phyloP scores from a whole-genome alignment of 2,797 vertebrate genomes.

The Lophotriccus pileatus region DNA sequence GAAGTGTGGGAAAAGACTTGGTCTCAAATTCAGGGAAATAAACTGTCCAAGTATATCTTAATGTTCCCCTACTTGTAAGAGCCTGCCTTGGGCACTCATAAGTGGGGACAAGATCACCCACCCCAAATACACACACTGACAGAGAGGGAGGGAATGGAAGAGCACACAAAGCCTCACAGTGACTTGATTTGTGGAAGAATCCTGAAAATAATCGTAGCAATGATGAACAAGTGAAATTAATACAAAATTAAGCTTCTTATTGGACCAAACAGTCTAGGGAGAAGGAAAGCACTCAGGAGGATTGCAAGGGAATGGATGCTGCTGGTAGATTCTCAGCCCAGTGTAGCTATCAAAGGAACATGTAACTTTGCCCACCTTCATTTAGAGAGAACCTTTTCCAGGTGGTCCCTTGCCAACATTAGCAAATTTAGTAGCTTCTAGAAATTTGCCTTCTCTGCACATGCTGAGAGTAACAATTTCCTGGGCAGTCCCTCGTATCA shows the following conservation, averaged over 20 bases:
- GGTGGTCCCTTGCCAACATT: background rate
- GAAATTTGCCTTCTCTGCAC: background rate
- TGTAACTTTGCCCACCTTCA: background rate
- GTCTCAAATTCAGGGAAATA: background rate
- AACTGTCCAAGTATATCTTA: background rate
- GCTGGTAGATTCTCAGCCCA: background rate
- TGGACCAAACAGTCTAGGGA: background rate
- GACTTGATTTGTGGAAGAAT: background rate
- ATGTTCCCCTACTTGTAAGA: background rate
- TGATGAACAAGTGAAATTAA: background rate
- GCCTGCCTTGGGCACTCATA: background rate
- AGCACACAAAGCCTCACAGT: background rate
- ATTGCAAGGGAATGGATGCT: background rate
- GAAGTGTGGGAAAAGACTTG: background rate
- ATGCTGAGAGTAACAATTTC: background rate
- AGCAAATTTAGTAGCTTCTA: background rate
- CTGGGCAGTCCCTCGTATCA: background rate
- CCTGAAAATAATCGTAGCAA: background rate
- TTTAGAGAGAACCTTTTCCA: background rate
- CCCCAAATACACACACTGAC: background rate
- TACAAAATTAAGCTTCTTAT: background rate
- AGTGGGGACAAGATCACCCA: background rate
- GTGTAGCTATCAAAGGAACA: accelerated
- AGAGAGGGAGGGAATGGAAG: background rate
- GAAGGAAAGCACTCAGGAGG: background rate